phyloP scores from a whole-genome alignment of 2,888 invertebrate genomes.

The Amphiduros pacificus region DNA sequence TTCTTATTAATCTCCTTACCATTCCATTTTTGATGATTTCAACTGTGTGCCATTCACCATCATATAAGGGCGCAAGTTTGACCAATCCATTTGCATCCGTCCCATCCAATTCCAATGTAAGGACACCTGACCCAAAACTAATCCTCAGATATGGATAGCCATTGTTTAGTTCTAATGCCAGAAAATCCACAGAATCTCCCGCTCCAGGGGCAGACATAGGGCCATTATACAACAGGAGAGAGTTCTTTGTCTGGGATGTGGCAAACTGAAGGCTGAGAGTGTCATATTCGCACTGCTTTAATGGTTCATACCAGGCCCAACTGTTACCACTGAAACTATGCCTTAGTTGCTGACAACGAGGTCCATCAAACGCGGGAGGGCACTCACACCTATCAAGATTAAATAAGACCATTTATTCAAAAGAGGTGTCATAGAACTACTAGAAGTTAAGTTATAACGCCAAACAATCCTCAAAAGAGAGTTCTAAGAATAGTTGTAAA shows the following conservation, averaged over 20 bases:
- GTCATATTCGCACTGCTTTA: constrained; percentile 80
- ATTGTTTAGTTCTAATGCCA: constrained; percentile 87
- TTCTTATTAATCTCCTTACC: constrained; percentile 34
- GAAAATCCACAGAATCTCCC: constrained; percentile 70
- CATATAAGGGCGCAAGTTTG: constrained; percentile 68
- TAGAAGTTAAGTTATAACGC: not conserved
- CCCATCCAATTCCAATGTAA: constrained; percentile 19
- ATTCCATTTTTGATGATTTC: constrained; percentile 72
- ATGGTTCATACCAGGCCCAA: constrained; percentile 96
- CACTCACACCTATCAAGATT: constrained; percentile 74
- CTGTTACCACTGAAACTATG: constrained; percentile 92
- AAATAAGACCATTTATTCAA: not conserved
- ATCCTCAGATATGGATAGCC: constrained; percentile 86
- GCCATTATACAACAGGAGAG: constrained; percentile 91
- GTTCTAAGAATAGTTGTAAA: no score
- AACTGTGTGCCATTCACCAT: constrained; percentile 93
- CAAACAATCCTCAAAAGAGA: not conserved
- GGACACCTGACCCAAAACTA: constrained; percentile 73
- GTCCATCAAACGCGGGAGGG: constrained; percentile 88
- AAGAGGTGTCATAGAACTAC: not conserved
- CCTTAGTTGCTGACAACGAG: constrained; percentile 89
- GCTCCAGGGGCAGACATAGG: constrained; percentile 67
- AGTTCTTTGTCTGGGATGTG: constrained; percentile 78
- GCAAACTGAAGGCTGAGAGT: constrained; percentile 94
- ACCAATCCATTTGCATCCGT: constrained; percentile 7